These are phyloP conservation scores for Ciconia nigra DNA, from an alignment of 2,797 vertebrate species.

Conservation along the genomic window DNA sequence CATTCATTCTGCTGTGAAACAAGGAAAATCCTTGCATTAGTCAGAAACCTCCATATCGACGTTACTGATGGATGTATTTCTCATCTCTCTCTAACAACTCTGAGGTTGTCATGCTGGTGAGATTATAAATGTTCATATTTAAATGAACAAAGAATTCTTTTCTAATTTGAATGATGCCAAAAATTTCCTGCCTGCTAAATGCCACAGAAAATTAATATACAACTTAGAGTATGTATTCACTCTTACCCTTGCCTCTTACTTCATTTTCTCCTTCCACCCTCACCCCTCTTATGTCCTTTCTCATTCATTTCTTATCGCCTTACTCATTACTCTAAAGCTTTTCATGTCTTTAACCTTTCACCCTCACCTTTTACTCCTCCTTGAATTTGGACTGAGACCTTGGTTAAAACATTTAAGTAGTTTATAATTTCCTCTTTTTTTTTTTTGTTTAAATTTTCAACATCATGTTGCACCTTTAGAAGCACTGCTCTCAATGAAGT, in stretches of 20 bases:
- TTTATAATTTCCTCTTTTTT: not conserved
- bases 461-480: not conserved
- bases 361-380: not conserved
- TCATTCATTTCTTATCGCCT: not conserved
- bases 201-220: not conserved
- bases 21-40: not conserved
- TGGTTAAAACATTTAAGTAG: not conserved
- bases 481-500: constrained; percentile 3
- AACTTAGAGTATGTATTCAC: not conserved
- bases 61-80: not conserved
- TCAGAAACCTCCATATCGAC: not conserved
- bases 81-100: not conserved
- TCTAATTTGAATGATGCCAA: not conserved
- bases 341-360: not conserved
- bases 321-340: not conserved
- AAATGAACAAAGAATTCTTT: not conserved
- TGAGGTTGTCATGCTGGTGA: not conserved
- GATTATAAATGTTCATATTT: not conserved
- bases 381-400: not conserved
- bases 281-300: not conserved
- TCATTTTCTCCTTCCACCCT: not conserved
- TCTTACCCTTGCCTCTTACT: not conserved
- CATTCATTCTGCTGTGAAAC: not conserved
- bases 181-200: not conserved
- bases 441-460: not conserved